phyloP scores from a whole-genome alignment of 2,888 invertebrate species.

The Cyaniris semiargus region DNA sequence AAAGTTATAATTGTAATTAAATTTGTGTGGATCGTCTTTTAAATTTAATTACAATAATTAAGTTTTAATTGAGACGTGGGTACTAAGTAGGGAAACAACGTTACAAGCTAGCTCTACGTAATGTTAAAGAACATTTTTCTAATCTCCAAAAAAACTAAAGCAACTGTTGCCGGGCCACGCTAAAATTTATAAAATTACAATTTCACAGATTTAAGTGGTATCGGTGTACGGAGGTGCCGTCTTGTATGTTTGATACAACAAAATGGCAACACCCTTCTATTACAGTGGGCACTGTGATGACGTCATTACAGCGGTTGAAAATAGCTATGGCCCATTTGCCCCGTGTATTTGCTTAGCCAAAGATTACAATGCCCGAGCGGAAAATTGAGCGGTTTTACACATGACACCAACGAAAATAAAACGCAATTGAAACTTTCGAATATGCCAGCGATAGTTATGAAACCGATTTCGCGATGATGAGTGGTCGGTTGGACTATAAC shows the following conservation, averaged over 20 bases:
- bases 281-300: slow-evolving; percentile 61
- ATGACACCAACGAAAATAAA: slow-evolving; percentile 23
- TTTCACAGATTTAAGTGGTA: slow-evolving; percentile 10
- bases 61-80: too few species aligned
- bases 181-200: background rate
- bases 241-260: slow-evolving; percentile 45
- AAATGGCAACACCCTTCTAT: slow-evolving; percentile 56
- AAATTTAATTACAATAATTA: too few species aligned
- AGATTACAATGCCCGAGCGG: slow-evolving; percentile 55
- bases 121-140: too few species aligned
- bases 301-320: slow-evolving; percentile 65
- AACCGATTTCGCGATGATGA: slow-evolving; percentile 4
- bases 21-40: too few species aligned
- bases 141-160: too few species aligned
- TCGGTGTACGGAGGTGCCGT: slow-evolving; percentile 43
- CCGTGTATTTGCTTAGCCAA: slow-evolving; percentile 55
- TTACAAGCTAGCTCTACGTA: too few species aligned
- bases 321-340: slow-evolving; percentile 65
- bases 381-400: slow-evolving; percentile 34
- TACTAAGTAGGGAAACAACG: too few species aligned
- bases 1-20: too few species aligned
- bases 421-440: background rate
- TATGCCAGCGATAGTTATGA: background rate
- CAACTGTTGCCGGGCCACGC: too few species aligned
- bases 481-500: background rate